phyloP scores from a whole-genome alignment of 2,888 invertebrate species.

The Balanococcus diminutus region DNA sequence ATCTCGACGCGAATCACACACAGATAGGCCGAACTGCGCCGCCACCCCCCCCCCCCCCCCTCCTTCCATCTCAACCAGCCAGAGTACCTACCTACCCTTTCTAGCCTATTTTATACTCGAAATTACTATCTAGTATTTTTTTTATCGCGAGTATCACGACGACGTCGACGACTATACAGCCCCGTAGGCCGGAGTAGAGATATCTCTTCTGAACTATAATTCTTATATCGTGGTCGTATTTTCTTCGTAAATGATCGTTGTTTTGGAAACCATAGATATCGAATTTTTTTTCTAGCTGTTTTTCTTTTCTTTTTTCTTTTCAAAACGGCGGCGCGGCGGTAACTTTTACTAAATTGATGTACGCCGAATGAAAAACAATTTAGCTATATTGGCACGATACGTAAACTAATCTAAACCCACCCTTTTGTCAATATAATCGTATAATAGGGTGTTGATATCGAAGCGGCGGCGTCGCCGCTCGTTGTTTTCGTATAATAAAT shows the following conservation, averaged over 20 bases:
- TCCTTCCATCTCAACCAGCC: not conserved
- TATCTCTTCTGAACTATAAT: not conserved
- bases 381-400: not conserved
- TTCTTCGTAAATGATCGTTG: not conserved
- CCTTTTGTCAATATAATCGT: no score
- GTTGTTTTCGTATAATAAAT: no score
- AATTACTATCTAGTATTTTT: not conserved
- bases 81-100: no score
- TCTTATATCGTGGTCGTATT: not conserved
- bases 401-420: no score
- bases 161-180: not conserved
- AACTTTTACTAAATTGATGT: not conserved
- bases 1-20: not conserved
- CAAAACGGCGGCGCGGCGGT: no score
- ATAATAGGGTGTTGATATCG: no score
- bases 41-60: not conserved
- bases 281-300: not conserved
- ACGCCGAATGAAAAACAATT: not conserved
- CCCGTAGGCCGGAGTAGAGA: no score
- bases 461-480: no score
- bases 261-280: not conserved
- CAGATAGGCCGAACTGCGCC: not conserved
- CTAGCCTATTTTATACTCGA: not conserved
- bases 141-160: not conserved
- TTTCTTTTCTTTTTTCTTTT: not conserved